These are phyloP conservation scores for Chaetophractus vellerosus DNA, from an alignment of 2,797 vertebrate genomes.

Conservation along the genomic window DNA sequence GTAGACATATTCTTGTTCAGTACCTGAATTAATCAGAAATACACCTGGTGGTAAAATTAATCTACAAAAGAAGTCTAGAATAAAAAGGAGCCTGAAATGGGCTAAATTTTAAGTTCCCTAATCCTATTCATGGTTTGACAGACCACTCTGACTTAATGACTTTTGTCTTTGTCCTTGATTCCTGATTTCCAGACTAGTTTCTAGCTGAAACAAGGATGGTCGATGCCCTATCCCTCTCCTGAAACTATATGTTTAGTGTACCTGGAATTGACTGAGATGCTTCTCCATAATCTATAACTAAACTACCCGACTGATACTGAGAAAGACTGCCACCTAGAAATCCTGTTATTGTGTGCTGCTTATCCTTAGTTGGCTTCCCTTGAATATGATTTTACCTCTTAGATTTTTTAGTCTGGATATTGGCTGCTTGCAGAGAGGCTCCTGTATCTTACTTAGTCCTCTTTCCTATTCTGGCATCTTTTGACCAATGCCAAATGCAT, in stretches of 20 bases:
- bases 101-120: neutral
- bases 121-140: neutral
- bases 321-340: neutral
- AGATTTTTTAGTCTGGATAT: neutral
- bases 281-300: neutral
- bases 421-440: neutral
- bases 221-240: neutral
- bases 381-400: neutral
- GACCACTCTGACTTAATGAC: neutral
- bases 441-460: neutral
- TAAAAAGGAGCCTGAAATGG: neutral
- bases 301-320: neutral
- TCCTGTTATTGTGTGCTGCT: neutral
- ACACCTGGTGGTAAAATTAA: neutral
- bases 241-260: neutral
- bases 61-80: neutral
- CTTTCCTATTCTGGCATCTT: neutral
- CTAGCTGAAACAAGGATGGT: neutral
- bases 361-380: neutral
- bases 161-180: neutral
- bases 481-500: neutral
- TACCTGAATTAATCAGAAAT: neutral
- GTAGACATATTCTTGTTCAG: constrained; percentile 13
- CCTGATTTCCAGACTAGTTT: constrained; percentile 17
- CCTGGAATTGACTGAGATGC: neutral